Evolutionary conservation across 1,140 invertebrate genomes (phyloP), one percentile per base, ranked within the genome.

Genomic region (Diorhabda carinulata): DNA sequence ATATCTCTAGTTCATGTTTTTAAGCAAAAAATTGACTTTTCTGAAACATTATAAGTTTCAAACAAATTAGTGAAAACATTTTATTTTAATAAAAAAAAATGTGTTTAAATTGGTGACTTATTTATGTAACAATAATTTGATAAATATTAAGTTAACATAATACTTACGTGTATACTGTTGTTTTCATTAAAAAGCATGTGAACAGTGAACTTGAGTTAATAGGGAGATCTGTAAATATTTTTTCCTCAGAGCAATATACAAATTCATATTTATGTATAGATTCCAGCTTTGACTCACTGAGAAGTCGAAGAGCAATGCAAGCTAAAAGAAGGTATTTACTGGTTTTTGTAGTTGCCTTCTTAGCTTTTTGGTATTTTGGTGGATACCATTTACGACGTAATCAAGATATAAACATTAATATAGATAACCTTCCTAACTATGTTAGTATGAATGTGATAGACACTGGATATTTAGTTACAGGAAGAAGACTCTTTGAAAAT

Each of bases 281-380:
- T 52, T 2, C 47, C n/a, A 52, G 47, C 47, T 52, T 52, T 52
- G n/a, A 52, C 47, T 3, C 9, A 52, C 25, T 25, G 9, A 45
- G 45, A 44, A 56, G 6, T 10, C 3, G 40, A 64, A 64, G 10
- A 52, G 25, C 44, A 42, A 96, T 96, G 94, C 93, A 96, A 86
- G 94, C 94, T 66, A 96, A 95, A 83, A 95, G 95, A 84, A 90
- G 94, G 67, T 97, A 96, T 83, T 84, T 96, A 77, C 83, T 96
- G 78, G 84, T 96, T 73, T 86, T 93, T 79, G 89, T 71, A 92
- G 89, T 83, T 57, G 90, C 91, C 72, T 91, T 95, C 82, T 83
- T 96, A 77, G 86, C 91, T 73, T 92, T 92, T 78, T 92, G 91
- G 79, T 94, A 92, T 81, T 92, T 94, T 80, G 90, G 90, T 59